These are phyloP conservation scores for Odontamblyopus rebecca DNA, from an alignment of 2,797 vertebrate genomes.

Conservation along the genomic window DNA sequence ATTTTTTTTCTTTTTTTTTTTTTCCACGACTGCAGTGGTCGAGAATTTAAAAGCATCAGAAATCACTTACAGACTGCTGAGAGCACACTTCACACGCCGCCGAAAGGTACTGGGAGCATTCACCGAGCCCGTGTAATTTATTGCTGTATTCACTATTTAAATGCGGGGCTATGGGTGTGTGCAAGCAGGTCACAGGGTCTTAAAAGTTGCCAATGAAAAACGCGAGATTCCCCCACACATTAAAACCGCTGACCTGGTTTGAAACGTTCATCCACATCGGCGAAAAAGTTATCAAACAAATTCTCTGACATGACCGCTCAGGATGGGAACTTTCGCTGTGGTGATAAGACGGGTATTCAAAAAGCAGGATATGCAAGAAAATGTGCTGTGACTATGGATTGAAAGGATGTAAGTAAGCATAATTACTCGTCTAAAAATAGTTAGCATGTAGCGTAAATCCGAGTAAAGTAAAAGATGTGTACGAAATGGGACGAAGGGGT, in stretches of 20 bases:
- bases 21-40: conserved; percentile 26
- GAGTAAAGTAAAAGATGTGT: not conserved
- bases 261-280: conserved; percentile 5
- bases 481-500: not conserved
- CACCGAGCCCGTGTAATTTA: conserved; percentile 56
- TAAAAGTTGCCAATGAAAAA: conserved; percentile 52
- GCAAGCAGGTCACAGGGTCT: conserved; percentile 40
- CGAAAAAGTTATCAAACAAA: conserved; percentile 14
- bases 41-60: conserved; percentile 67
- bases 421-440: not conserved
- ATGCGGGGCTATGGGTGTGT: conserved; percentile 28
- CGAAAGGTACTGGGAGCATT: conserved; percentile 57
- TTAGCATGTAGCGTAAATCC: not conserved
- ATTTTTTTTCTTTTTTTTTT: conserved; percentile 24
- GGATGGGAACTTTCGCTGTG: not conserved
- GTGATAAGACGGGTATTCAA: not conserved
- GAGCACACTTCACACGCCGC: conserved; percentile 46
- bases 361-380: conserved; percentile 6
- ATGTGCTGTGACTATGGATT: conserved; percentile 9
- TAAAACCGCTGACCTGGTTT: conserved; percentile 61
- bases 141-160: conserved; percentile 53
- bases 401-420: not conserved
- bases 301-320: not conserved
- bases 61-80: conserved; percentile 72
- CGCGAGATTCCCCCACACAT: conserved; percentile 37